A percentile compares a stretch with the other conserved stretches of the same genome.
Evolutionary conservation across 2,888 invertebrate species (phyloP).

Genomic region (Oxycera nigricornis): DNA sequence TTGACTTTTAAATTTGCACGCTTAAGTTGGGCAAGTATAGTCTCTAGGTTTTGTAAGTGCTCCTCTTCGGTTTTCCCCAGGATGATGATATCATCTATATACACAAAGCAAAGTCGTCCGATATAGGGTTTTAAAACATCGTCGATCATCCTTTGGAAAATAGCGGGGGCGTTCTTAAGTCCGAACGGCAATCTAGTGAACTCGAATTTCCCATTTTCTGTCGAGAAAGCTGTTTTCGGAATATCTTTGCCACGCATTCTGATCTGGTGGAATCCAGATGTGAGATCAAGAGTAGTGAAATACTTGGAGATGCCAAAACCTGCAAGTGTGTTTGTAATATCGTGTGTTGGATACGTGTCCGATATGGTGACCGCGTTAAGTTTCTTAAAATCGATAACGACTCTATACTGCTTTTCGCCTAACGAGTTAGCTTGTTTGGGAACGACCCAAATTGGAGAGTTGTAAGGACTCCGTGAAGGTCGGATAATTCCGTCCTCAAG

Average conservation of each 20-base stretch:
- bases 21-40: background rate
- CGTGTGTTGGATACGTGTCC: constrained; percentile 38
- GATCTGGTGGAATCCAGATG: constrained; percentile 50
- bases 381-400: constrained; percentile 49
- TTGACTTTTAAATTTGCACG: constrained; percentile 9
- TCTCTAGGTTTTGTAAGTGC: constrained; percentile 7
- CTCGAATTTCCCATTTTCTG: constrained; percentile 43
- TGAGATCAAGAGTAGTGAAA: constrained; percentile 49
- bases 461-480: constrained; percentile 51
- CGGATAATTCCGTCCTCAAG: constrained; percentile 52
- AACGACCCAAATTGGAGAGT: constrained; percentile 49
- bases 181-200: constrained; percentile 35
- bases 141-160: constrained; percentile 48
- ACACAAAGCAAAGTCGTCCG: constrained; percentile 43
- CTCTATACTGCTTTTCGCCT: constrained; percentile 46
- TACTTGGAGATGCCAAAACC: background rate
- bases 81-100: constrained; percentile 42
- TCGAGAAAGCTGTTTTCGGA: constrained; percentile 48
- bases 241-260: constrained; percentile 46
- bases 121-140: constrained; percentile 46
- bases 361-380: constrained; percentile 47
- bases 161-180: constrained; percentile 33
- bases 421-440: constrained; percentile 43
- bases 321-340: background rate
- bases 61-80: constrained; percentile 26